Evolutionary conservation across 1,140 invertebrate genomes (phyloP).

Genomic region (Micrasema minimum): DNA sequence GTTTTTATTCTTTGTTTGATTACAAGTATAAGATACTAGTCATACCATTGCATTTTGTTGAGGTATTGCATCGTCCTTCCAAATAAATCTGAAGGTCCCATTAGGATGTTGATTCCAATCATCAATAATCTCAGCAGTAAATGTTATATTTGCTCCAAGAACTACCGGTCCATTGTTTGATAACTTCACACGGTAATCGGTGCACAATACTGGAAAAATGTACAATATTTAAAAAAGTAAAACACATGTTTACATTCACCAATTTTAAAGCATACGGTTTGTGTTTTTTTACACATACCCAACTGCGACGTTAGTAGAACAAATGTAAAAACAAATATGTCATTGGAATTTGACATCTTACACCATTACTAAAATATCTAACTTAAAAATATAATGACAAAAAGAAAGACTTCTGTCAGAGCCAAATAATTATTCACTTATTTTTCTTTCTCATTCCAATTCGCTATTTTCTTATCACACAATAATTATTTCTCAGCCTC

Average conservation of each 20-base stretch:
- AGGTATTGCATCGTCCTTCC: slow-evolving; percentile 69
- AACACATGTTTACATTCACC: slow-evolving; percentile 4
- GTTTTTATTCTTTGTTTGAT: too few species aligned
- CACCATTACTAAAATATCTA: slow-evolving; percentile 15
- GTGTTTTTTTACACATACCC: slow-evolving; percentile 10
- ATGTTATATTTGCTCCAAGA: slow-evolving; percentile 73
- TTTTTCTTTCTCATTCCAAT: too few species aligned
- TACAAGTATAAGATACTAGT: too few species aligned
- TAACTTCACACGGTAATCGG: slow-evolving; percentile 53
- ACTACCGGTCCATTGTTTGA: slow-evolving; percentile 71
- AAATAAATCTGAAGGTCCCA: slow-evolving; percentile 62
- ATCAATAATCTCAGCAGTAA: slow-evolving; percentile 69
- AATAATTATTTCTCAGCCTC: neutral
- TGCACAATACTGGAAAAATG: slow-evolving; percentile 34
- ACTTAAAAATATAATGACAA: slow-evolving; percentile 10
- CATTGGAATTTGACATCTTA: slow-evolving; percentile 46
- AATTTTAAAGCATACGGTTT: too few species aligned
- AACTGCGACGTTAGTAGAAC: slow-evolving; percentile 25
- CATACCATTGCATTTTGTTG: slow-evolving; percentile 66
- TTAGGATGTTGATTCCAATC: slow-evolving; percentile 58
- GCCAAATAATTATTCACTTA: slow-evolving; percentile 4
- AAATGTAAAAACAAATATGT: slow-evolving; percentile 48
- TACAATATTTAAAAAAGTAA: slow-evolving; percentile 8
- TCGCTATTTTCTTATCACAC: slow-evolving; percentile 24
- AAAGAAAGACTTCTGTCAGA: slow-evolving; percentile 10